A percentile compares a stretch with the other conserved stretches of the same genome.
These are phyloP conservation scores for Calyptomena viridis DNA, from an alignment of 2,113 vertebrate species.

Conservation along the genomic window DNA sequence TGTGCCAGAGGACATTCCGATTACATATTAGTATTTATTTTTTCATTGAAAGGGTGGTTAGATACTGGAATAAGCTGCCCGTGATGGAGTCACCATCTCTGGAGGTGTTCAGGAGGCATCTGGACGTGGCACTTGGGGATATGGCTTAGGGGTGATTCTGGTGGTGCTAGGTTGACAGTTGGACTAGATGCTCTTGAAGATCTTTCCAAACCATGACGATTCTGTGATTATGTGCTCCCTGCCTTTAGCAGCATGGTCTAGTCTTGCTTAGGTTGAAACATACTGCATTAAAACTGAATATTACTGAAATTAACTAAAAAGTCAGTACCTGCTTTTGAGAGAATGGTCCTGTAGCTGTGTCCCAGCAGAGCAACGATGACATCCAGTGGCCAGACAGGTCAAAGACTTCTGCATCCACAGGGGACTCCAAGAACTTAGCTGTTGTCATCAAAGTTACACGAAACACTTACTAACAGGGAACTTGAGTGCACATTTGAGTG, in stretches of 20 bases:
- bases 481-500: neutral
- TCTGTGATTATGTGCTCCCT: neutral
- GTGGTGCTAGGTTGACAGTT: neutral
- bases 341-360: neutral
- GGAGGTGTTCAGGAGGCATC: neutral
- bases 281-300: neutral
- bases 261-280: neutral
- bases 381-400: conserved; percentile 53
- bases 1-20: neutral
- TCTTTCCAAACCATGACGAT: neutral
- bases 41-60: neutral
- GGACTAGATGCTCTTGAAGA: neutral
- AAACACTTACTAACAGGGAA: neutral
- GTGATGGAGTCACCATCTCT: neutral
- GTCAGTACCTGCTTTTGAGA: neutral
- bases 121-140: neutral
- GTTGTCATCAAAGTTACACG: neutral
- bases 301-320: neutral
- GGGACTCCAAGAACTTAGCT: neutral
- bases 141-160: neutral
- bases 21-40: neutral
- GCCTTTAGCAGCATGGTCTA: neutral
- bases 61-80: neutral
- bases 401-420: neutral
- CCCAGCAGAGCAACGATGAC: conserved; percentile 25